Evolutionary conservation across 1,140 invertebrate genomes (phyloP).

Genomic region (Scylla paramamosain): DNA sequence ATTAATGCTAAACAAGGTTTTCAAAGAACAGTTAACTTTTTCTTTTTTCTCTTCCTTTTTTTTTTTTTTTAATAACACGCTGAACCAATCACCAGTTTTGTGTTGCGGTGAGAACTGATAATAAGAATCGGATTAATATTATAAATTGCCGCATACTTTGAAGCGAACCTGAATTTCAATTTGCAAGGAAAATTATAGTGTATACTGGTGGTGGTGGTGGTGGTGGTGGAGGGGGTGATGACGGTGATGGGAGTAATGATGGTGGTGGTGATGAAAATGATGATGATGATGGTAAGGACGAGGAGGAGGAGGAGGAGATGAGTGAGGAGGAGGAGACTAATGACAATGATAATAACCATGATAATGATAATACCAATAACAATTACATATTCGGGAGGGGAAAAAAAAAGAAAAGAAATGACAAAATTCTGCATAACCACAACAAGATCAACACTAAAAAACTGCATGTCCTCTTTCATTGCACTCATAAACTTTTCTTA

Average conservation of each 20-base stretch:
- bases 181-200: background rate
- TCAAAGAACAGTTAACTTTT: background rate
- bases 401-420: background rate
- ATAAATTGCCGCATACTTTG: conserved; percentile 17
- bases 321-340: background rate
- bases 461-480: background rate
- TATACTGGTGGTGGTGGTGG: background rate
- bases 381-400: background rate
- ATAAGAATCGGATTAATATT: background rate
- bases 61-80: background rate
- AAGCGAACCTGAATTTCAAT: background rate
- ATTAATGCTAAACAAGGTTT: background rate
- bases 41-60: background rate
- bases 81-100: conserved; percentile 13
- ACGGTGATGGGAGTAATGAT: background rate
- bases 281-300: too few relatives aligned
- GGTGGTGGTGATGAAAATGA: too few relatives aligned
- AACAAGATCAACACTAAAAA: background rate
- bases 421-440: background rate
- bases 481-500: background rate
- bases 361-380: too few relatives aligned
- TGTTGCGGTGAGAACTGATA: background rate
- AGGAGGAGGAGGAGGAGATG: background rate
- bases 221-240: background rate
- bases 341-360: too few relatives aligned